Evolutionary conservation across 2,113 vertebrate genomes (phyloP).

Genomic region (Mastomys natalensis): DNA sequence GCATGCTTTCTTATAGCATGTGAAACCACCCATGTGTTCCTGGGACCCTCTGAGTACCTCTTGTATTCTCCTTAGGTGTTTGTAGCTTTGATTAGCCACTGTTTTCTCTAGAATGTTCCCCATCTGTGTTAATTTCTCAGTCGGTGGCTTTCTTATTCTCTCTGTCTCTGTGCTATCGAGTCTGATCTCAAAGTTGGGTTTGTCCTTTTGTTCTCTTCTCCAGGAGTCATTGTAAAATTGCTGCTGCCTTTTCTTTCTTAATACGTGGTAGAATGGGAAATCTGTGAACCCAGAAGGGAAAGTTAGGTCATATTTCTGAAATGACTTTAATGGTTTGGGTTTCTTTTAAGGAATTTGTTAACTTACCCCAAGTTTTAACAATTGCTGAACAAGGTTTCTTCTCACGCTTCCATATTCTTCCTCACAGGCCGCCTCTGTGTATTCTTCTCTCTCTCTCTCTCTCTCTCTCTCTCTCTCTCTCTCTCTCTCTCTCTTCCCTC

Average conservation of each 20-base stretch:
- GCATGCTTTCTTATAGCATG: background rate
- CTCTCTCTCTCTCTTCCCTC: too few species aligned
- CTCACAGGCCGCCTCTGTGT: background rate
- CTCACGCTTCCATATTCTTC: background rate
- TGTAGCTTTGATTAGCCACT: background rate
- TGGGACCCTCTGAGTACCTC: background rate
- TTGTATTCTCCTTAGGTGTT: background rate
- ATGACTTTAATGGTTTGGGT: background rate
- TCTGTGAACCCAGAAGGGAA: background rate
- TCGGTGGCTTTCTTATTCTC: background rate
- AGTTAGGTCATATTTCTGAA: background rate
- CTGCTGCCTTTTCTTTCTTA: background rate
- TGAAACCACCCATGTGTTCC: background rate
- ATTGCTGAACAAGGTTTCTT: background rate
- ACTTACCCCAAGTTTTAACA: background rate
- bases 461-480: background rate
- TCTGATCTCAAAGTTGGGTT: background rate
- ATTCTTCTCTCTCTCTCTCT: background rate
- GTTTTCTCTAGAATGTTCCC: background rate
- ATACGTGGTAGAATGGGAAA: background rate
- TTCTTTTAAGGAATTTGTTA: background rate
- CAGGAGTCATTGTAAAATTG: background rate
- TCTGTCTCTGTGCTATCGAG: background rate
- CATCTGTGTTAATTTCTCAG: background rate
- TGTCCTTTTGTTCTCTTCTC: background rate